These are phyloP conservation scores for Drosophila orena DNA, from an alignment of 1,140 invertebrate genomes.

Conservation along the genomic window DNA sequence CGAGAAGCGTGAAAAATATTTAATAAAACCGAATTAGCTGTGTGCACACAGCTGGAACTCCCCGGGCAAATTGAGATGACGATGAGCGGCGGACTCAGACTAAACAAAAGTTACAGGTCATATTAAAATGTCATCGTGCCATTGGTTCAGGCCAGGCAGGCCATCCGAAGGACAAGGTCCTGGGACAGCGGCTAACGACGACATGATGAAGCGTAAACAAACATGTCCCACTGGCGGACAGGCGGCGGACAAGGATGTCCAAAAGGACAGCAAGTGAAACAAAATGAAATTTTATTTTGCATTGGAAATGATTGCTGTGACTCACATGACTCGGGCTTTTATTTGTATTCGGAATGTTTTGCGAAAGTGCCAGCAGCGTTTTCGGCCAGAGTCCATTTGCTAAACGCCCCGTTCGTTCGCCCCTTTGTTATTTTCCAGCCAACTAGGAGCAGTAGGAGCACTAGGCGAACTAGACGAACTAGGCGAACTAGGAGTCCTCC, in stretches of 20 bases:
- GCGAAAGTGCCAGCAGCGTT: constrained; percentile 81
- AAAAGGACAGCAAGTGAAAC: constrained; percentile 65
- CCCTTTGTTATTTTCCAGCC: constrained; percentile 36
- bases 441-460: constrained; percentile 32
- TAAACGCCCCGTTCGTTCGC: constrained; percentile 39
- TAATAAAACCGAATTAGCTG: constrained; percentile 61
- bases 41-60: constrained; percentile 54
- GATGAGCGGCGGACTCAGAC: constrained; percentile 49
- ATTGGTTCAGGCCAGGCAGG: constrained; percentile 54
- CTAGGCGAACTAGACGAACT: too few species aligned
- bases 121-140: constrained; percentile 82
- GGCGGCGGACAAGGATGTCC: constrained; percentile 25
- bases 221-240: constrained; percentile 76
- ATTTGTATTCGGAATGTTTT: constrained; percentile 82
- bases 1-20: constrained; percentile 60
- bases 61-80: constrained; percentile 68
- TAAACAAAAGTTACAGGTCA: constrained; percentile 80
- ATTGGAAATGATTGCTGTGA: constrained; percentile 71
- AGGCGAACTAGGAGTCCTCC: too few species aligned
- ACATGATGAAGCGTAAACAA: constrained; percentile 84
- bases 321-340: constrained; percentile 71
- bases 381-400: constrained; percentile 76
- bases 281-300: constrained; percentile 83
- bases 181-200: constrained; percentile 67
- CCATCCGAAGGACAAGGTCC: constrained; percentile 23